Evolutionary conservation across 2,797 vertebrate species (phyloP).

Genomic region (Mormyrus hasselquistii): DNA sequence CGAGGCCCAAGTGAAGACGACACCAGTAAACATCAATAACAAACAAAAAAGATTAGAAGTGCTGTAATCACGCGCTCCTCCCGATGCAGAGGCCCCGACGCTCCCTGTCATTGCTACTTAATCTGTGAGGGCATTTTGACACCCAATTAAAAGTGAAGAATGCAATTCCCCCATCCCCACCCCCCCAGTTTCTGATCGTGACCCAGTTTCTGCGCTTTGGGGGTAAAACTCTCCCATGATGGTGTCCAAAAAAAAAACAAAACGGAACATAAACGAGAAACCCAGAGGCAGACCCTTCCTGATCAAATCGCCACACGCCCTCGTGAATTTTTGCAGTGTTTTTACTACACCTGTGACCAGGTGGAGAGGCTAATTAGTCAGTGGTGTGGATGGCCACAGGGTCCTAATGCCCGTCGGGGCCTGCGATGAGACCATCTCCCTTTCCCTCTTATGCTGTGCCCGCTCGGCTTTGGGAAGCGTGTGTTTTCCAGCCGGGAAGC

Average conservation of each 20-base stretch:
- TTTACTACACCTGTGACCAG: not conserved
- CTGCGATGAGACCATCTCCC: not conserved
- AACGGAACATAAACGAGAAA: not conserved
- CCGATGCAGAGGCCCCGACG: conserved; percentile 36
- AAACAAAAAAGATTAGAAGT: conserved; percentile 52
- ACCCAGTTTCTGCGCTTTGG: conserved; percentile 20
- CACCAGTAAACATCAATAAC: conserved; percentile 74
- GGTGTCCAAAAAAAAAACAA: not conserved
- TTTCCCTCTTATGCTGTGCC: not conserved
- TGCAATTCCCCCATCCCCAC: conserved; percentile 40
- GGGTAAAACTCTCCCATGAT: conserved; percentile 1
- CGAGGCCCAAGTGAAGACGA: conserved; percentile 44
- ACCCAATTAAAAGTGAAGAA: conserved; percentile 71
- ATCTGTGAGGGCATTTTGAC: conserved; percentile 63
- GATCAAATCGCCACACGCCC: not conserved
- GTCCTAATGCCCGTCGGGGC: not conserved
- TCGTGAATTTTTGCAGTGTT: not conserved
- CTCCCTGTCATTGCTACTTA: conserved; percentile 58
- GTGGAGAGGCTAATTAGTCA: not conserved
- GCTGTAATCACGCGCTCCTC: conserved; percentile 37
- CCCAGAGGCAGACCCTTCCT: not conserved
- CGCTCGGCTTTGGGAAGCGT: not conserved
- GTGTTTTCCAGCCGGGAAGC: not conserved
- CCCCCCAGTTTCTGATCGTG: conserved; percentile 14
- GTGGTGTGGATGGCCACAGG: not conserved